A percentile compares a stretch with the other conserved stretches of the same genome.
Evolutionary conservation across 2,888 invertebrate species (phyloP).

Genomic region (Cantharis rufa): DNA sequence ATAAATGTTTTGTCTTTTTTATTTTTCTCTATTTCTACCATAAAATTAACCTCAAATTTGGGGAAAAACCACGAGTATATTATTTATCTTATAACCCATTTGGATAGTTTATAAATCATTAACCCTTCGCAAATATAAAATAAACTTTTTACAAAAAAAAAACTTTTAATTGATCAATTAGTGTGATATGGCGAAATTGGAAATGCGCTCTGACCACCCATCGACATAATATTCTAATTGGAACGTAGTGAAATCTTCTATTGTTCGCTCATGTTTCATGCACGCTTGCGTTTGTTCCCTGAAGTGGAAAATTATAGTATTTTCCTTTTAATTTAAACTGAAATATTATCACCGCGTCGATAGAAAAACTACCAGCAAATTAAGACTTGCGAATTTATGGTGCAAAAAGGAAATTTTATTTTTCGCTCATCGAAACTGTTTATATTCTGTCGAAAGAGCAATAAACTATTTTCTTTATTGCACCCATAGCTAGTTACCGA

Average conservation of each 20-base stretch:
- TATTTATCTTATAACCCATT: background rate
- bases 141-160: background rate
- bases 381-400: background rate
- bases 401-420: background rate
- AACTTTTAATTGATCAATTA: background rate
- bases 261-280: constrained; percentile 30
- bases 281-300: background rate
- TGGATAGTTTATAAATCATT: background rate
- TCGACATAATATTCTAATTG: constrained; percentile 25
- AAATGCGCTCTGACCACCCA: constrained; percentile 27
- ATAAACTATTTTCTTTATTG: background rate
- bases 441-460: background rate
- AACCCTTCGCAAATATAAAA: background rate
- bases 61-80: background rate
- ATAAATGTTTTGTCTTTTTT: background rate
- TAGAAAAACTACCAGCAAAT: background rate
- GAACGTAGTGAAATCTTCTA: constrained; percentile 27
- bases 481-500: background rate
- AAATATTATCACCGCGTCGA: background rate
- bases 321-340: constrained; percentile 18
- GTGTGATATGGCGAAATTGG: background rate
- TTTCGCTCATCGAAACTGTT: background rate
- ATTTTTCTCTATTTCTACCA: constrained; percentile 15
- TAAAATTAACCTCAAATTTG: constrained; percentile 9
- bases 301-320: constrained; percentile 2